These are phyloP conservation scores for Athrips mouffetella DNA, from an alignment of 2,888 invertebrate genomes.

Conservation along the genomic window DNA sequence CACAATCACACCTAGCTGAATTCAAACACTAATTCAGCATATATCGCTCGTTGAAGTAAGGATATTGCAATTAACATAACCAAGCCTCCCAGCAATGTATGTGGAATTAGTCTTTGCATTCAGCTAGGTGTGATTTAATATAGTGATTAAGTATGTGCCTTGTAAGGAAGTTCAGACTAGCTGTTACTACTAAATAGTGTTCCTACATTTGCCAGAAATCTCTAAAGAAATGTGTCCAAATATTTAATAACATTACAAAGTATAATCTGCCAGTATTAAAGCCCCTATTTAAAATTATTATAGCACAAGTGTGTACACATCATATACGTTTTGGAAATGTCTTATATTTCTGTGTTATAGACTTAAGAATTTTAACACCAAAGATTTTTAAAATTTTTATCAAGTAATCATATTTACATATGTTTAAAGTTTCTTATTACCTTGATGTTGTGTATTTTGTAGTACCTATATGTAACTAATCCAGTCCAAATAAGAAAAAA, in stretches of 20 bases:
- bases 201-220: neutral
- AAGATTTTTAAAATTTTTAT: neutral
- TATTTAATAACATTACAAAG: neutral
- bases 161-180: no score
- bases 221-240: neutral
- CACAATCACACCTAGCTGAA: no score
- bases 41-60: no score
- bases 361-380: neutral
- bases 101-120: no score
- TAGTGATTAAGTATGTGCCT: no score
- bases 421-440: slow-evolving; percentile 2
- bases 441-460: neutral
- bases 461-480: neutral
- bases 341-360: neutral
- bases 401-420: neutral
- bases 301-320: no score
- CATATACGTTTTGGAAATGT: neutral
- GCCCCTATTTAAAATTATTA: neutral
- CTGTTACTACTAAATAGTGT: neutral
- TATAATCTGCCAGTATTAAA: neutral
- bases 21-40: no score
- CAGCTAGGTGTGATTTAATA: no score
- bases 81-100: no score
- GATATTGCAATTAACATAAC: no score
- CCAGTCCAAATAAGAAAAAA: slow-evolving; percentile 24